These are phyloP conservation scores for Calameuta filiformis DNA, from an alignment of 2,888 invertebrate species.

Conservation along the genomic window DNA sequence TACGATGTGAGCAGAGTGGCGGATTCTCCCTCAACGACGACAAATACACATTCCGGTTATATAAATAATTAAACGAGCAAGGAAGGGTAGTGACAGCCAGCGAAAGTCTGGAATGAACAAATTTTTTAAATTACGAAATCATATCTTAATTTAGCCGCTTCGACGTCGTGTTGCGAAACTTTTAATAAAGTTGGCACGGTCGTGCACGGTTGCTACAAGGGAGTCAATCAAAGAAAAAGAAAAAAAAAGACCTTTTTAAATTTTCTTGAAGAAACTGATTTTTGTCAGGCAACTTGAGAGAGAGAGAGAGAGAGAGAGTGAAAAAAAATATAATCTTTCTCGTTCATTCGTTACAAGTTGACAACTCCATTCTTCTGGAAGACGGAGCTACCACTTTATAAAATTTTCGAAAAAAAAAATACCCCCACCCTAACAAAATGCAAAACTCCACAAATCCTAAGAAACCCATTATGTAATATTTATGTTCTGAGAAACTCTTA, in stretches of 20 bases:
- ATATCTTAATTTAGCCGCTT: constrained; percentile 47
- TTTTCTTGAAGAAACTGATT: constrained; percentile 45
- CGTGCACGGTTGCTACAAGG: constrained; percentile 18
- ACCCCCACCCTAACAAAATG: constrained; percentile 25
- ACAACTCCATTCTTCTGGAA: not conserved
- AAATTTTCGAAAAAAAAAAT: not conserved
- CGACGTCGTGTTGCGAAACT: constrained; percentile 43
- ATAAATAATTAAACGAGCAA: too few relatives aligned
- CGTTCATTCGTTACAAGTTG: not conserved
- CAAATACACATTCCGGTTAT: too few relatives aligned
- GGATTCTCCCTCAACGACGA: too few relatives aligned
- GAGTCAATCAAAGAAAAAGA: constrained; percentile 18
- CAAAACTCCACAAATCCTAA: constrained; percentile 19
- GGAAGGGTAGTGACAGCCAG: too few relatives aligned
- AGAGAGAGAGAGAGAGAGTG: not conserved
- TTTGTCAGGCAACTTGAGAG: constrained; percentile 20
- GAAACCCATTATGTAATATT: constrained; percentile 50
- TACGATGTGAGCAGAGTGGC: too few relatives aligned
- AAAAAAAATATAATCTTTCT: not conserved
- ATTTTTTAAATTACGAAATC: constrained; percentile 46
- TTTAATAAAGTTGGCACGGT: constrained; percentile 50
- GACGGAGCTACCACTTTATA: too few relatives aligned
- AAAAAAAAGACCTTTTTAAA: constrained; percentile 36
- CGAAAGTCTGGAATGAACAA: constrained; percentile 15
- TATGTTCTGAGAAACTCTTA: constrained; percentile 22